Conservation (phyloP, 2,888 invertebrate species). For the Leptinotarsa rubiginosa region DNA sequence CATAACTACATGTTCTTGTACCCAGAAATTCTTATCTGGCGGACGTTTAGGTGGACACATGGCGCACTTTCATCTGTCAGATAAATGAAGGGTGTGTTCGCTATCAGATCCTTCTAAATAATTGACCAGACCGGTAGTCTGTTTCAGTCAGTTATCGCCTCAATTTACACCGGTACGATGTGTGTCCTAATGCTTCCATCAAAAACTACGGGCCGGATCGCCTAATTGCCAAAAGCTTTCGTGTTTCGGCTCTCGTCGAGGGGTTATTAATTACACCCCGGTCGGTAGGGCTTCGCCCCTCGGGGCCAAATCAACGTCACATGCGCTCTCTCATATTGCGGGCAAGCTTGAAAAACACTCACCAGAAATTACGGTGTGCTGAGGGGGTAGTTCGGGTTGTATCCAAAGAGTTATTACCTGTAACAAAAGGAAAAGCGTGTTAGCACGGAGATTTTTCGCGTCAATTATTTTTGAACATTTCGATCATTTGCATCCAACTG, state of each 20-base stretch:
- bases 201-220: slow-evolving; percentile 60
- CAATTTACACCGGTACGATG: slow-evolving; percentile 60
- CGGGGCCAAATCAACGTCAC: slow-evolving; percentile 48
- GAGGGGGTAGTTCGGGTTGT: slow-evolving; percentile 24
- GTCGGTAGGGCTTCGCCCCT: slow-evolving; percentile 42
- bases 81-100: slow-evolving; percentile 41
- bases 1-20: too few species aligned
- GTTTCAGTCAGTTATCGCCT: slow-evolving; percentile 55
- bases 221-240: slow-evolving; percentile 66
- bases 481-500: too few species aligned
- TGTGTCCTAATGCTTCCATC: slow-evolving; percentile 60
- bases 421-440: slow-evolving; percentile 22
- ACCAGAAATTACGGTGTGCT: slow-evolving; percentile 35
- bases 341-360: slow-evolving; percentile 39
- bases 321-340: slow-evolving; percentile 46
- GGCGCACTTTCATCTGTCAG: slow-evolving; percentile 29
- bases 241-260: slow-evolving; percentile 58
- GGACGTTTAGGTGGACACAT: not conserved
- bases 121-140: slow-evolving; percentile 52
- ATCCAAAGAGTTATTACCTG: slow-evolving; percentile 33
- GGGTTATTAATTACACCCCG: slow-evolving; percentile 61
- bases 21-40: not conserved
- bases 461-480: too few species aligned
- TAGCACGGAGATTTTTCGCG: too few species aligned
- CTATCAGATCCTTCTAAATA: slow-evolving; percentile 52